Base-by-base conservation (phyloP, 2,888 invertebrate genomes). In the Labia minor region DNA sequence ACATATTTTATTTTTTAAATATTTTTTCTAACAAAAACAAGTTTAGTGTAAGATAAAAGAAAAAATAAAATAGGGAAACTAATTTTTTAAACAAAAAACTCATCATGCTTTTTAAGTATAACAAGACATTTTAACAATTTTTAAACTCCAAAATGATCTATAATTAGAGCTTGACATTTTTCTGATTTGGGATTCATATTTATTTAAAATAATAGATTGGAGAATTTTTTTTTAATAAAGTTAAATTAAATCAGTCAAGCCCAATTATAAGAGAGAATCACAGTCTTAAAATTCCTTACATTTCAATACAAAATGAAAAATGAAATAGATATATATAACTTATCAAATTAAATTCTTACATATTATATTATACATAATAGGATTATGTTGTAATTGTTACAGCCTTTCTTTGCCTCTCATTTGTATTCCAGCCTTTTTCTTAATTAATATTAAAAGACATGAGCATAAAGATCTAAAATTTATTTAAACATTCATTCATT, bases 241-340 rank as follows among this genome's bases (percentile, higher is more conserved):
- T 49, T 8, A 49, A 49, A 14, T 14, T 14, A 49, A n/a, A 16
- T 49, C 26, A 49, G n/a, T 14, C 49, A 16, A 49, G 49, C 49
- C 16, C 16, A 49, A 49, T 49, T 49, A 49, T 49, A 49, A 49
- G n/a, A n/a, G n/a, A n/a, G 49, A 10, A 49, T 49, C 49, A 49
- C 49, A 49, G 49, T 49, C 49, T 49, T 49, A 49, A 49, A 49
- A 26, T 26, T 49, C 49, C 49, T 49, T 49, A 49, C 49, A 49
- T 49, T 49, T 4, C 49, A 49, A 49, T 16, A n/a, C 4, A 11
- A n/a, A 10, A 16, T 3, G 14, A 49, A 49, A 14, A 10, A 49
- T 4, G 14, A 49, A 49, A 10, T 49, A 8, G 4, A 49, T 49
- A 3, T 49, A 8, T 49, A n/a, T 10, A 14, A 2, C 49, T 14